phyloP scores from a whole-genome alignment of 2,888 invertebrate species.

The Andrena trimmerana region DNA sequence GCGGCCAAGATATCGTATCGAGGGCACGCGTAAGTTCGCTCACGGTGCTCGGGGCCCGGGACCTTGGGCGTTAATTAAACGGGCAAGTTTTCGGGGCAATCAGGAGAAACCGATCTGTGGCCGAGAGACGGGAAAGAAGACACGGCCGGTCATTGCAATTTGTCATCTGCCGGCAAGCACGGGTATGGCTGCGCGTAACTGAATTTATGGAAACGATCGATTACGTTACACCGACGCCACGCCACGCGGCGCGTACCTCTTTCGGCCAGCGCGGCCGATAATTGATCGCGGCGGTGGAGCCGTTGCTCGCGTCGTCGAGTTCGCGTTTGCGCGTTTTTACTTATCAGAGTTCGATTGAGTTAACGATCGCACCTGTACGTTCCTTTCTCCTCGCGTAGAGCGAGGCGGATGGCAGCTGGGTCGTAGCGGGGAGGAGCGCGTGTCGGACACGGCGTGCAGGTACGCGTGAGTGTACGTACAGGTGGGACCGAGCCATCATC shows the following conservation, averaged over 20 bases:
- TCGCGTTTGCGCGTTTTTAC: conserved; percentile 55
- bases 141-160: neutral
- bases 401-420: conserved; percentile 73
- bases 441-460: conserved; percentile 50
- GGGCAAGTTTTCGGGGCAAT: neutral
- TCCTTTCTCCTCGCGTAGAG: conserved; percentile 68
- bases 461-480: conserved; percentile 70
- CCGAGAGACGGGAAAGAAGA: neutral
- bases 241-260: neutral
- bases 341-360: conserved; percentile 72
- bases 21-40: too few relatives aligned
- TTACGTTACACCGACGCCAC: neutral
- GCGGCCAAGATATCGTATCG: too few relatives aligned
- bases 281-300: conserved; percentile 36
- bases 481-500: conserved; percentile 74
- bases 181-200: neutral
- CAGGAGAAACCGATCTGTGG: conserved; percentile 13
- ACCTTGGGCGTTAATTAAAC: neutral
- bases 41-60: too few relatives aligned
- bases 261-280: neutral
- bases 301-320: conserved; percentile 11
- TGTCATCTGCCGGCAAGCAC: neutral
- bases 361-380: conserved; percentile 73
- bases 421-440: conserved; percentile 63
- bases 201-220: conserved; percentile 21